A percentile compares a stretch with the other conserved stretches of the same genome.
Conservation (phyloP, 2,113 vertebrate species). For the Mobula birostris region DNA sequence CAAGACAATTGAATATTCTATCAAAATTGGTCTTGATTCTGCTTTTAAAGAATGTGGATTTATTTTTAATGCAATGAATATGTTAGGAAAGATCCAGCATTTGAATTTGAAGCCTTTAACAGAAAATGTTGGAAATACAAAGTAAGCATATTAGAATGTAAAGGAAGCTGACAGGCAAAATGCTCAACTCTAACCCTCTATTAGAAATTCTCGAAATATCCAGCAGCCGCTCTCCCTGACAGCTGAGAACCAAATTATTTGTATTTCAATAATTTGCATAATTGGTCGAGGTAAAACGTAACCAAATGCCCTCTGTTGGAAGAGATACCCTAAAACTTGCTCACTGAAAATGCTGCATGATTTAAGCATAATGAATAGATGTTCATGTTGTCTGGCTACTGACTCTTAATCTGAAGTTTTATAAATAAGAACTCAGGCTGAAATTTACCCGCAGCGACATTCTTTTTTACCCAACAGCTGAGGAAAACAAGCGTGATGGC, state of each 20-base stretch:
- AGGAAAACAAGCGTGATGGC: neutral
- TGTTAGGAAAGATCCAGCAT: neutral
- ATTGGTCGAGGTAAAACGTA: neutral
- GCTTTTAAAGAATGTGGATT: neutral
- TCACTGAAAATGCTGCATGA: neutral
- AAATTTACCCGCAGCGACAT: neutral
- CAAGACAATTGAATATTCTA: neutral
- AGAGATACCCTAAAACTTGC: neutral
- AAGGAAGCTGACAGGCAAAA: neutral
- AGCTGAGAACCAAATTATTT: neutral
- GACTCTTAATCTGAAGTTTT: neutral
- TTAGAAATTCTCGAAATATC: neutral
- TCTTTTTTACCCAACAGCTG: neutral
- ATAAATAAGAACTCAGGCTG: neutral
- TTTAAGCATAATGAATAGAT: neutral
- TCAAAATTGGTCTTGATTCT: neutral
- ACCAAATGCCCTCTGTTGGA: neutral
- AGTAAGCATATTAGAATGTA: neutral
- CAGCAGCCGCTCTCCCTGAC: neutral
- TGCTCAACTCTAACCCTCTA: neutral
- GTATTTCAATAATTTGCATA: neutral
- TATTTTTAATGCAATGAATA: neutral
- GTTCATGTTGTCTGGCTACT: neutral
- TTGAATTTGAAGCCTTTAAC: neutral
- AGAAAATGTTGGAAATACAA: neutral